Conservation (phyloP, 2,113 vertebrate genomes). For the Anas platyrhynchos region DNA sequence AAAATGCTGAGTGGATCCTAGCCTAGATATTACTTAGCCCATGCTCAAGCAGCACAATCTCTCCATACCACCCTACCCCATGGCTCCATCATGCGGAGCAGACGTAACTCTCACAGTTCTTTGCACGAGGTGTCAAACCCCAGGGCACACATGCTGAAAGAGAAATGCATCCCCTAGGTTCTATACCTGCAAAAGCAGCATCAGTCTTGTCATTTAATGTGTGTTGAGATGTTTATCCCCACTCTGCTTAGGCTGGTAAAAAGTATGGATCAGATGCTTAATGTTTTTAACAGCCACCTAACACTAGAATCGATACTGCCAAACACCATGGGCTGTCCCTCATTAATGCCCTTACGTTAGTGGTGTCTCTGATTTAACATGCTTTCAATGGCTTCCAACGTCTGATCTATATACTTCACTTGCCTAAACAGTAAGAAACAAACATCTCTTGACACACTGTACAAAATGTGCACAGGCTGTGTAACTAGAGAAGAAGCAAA, state of each 20-base stretch:
- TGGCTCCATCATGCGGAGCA: neutral
- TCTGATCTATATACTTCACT: conserved; percentile 66
- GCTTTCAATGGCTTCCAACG: conserved; percentile 56
- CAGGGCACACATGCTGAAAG: neutral
- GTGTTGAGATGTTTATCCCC: conserved; percentile 39
- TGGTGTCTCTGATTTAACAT: conserved; percentile 57
- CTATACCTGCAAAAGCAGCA: conserved; percentile 10
- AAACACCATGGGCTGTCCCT: conserved; percentile 25
- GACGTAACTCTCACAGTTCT: neutral
- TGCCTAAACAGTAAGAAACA: conserved; percentile 52
- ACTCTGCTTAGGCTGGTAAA: conserved; percentile 31
- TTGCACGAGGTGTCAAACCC: neutral
- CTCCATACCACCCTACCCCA: neutral
- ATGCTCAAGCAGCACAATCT: neutral
- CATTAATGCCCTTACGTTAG: conserved; percentile 51
- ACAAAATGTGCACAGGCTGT: neutral
- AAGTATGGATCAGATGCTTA: conserved; percentile 66
- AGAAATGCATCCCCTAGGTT: neutral
- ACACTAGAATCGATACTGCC: conserved; percentile 59
- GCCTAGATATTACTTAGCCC: neutral
- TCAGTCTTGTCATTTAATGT: neutral
- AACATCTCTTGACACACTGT: neutral
- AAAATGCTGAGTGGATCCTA: neutral
- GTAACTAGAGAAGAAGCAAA: conserved; percentile 1
- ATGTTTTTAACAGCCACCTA: conserved; percentile 62